These are phyloP conservation scores for Numenius phaeopus DNA, from an alignment of 2,797 vertebrate genomes.

Conservation along the genomic window DNA sequence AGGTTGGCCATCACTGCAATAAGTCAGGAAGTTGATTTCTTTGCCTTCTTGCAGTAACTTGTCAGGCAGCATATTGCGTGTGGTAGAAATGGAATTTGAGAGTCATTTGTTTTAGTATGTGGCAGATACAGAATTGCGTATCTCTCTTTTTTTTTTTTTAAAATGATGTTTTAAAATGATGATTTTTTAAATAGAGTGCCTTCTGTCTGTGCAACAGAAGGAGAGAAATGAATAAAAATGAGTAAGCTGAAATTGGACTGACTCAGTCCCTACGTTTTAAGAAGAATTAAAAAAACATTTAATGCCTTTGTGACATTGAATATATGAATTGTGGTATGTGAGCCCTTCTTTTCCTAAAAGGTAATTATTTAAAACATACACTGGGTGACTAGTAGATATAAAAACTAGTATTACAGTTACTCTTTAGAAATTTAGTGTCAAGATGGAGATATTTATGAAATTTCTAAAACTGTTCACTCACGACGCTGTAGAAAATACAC, in stretches of 20 bases:
- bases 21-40: background rate
- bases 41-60: conserved; percentile 5
- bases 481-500: background rate
- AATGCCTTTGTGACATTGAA: background rate
- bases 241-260: background rate
- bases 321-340: background rate
- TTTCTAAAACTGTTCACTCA: conserved; percentile 9
- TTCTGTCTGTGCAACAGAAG: conserved; percentile 10
- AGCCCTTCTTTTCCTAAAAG: background rate
- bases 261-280: background rate
- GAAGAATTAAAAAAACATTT: background rate
- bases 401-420: background rate
- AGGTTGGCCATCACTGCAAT: background rate
- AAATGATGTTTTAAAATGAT: background rate
- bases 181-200: background rate
- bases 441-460: background rate
- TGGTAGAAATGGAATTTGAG: background rate
- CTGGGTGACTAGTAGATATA: background rate
- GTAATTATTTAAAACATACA: background rate
- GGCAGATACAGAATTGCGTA: background rate
- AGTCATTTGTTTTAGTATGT: conserved; percentile 7
- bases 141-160: background rate
- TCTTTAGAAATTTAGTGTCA: background rate
- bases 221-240: conserved; percentile 18
- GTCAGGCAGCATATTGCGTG: background rate